A percentile compares a stretch with the other conserved stretches of the same genome.
Evolutionary conservation across 2,888 invertebrate genomes (phyloP).

Genomic region (Hedychridium roseum): DNA sequence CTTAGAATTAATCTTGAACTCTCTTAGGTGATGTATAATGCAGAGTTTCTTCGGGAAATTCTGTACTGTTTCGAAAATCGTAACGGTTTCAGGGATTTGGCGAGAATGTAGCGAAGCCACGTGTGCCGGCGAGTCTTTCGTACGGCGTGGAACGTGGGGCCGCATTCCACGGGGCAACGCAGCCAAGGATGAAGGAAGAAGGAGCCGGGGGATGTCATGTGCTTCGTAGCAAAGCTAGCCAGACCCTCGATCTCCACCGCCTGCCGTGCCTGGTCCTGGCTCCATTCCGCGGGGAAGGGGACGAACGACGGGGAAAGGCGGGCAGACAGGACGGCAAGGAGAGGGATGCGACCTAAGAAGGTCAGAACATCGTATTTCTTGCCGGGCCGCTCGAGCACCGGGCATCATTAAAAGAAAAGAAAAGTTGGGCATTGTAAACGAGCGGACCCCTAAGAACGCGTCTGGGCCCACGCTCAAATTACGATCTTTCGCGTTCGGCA

Average conservation of each 20-base stretch:
- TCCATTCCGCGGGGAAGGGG: conserved; percentile 5
- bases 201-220: conserved; percentile 37
- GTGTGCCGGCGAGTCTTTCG: conserved; percentile 35
- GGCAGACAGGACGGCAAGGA: conserved; percentile 18
- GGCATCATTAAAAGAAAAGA: conserved; percentile 23
- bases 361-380: conserved; percentile 33
- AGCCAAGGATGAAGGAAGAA: conserved; percentile 40
- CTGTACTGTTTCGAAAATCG: too few species aligned
- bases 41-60: too few species aligned
- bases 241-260: conserved; percentile 17
- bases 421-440: conserved; percentile 13
- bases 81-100: too few species aligned
- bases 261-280: conserved; percentile 19
- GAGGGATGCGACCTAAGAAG: conserved; percentile 35
- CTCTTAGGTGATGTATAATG: too few species aligned
- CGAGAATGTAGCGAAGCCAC: too few species aligned
- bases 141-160: conserved; percentile 29
- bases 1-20: too few species aligned
- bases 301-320: conserved; percentile 13
- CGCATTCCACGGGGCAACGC: conserved; percentile 39
- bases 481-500: too few species aligned
- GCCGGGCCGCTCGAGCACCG: conserved; percentile 11
- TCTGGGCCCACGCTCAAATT: too few species aligned
- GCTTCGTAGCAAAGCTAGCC: conserved; percentile 24
- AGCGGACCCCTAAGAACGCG: conserved; percentile 10